Percentiles rank a stretch among this genome's conserved stretches.
Conservation (phyloP, 2,888 invertebrate species). For the Phrixothrix hirtus region DNA sequence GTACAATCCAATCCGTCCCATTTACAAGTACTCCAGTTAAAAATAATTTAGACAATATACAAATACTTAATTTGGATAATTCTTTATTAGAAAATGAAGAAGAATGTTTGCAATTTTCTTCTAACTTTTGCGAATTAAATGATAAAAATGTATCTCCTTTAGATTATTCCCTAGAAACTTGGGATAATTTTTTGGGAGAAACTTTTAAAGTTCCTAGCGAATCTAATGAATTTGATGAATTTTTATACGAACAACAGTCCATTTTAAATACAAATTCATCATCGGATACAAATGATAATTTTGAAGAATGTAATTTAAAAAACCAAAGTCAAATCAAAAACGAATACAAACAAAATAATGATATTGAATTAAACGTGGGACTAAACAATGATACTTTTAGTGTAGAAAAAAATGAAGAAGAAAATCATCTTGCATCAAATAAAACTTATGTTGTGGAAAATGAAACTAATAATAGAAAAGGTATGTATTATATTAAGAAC, state of each 20-base stretch:
- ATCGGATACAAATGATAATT: too few relatives aligned
- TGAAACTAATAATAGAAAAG: too few relatives aligned
- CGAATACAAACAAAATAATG: too few relatives aligned
- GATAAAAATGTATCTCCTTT: slow-evolving; percentile 33
- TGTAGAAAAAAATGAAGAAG: neutral
- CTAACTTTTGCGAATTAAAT: slow-evolving; percentile 53
- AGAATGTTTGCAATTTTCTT: slow-evolving; percentile 60
- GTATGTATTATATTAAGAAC: too few relatives aligned
- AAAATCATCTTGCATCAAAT: slow-evolving; percentile 44
- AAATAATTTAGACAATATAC: too few relatives aligned
- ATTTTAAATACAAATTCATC: too few relatives aligned
- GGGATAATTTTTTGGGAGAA: slow-evolving; percentile 55
- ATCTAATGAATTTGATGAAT: slow-evolving; percentile 44
- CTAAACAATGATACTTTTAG: neutral
- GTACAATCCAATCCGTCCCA: slow-evolving; percentile 44
- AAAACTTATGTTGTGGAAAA: slow-evolving; percentile 10
- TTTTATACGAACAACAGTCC: slow-evolving; percentile 46
- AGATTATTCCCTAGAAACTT: slow-evolving; percentile 54
- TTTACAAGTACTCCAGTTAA: slow-evolving; percentile 43
- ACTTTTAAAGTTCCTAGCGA: slow-evolving; percentile 45
- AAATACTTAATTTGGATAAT: slow-evolving; percentile 6
- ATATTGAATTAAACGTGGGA: too few relatives aligned
- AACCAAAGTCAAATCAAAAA: too few relatives aligned
- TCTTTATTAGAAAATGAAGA: slow-evolving; percentile 42
- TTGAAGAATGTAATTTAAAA: too few relatives aligned